phyloP scores from a whole-genome alignment of 2,888 invertebrate genomes.

The Caradrina clavipalpis region DNA sequence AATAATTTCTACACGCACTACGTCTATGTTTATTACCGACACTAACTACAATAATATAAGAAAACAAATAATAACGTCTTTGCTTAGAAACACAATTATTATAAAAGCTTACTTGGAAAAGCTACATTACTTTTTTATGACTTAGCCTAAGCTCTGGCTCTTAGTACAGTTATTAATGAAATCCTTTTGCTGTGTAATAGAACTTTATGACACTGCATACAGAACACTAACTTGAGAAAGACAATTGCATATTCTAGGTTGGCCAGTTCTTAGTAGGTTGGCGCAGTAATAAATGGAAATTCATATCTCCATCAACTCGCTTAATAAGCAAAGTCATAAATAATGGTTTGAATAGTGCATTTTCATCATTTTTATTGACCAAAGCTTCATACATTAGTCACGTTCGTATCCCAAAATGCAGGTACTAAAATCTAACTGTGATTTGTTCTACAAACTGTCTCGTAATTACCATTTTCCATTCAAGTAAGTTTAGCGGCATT shows the following conservation, averaged over 20 bases:
- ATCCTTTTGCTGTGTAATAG: conserved; percentile 42
- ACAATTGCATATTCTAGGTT: conserved; percentile 45
- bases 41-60: conserved; percentile 41
- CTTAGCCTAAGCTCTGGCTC: conserved; percentile 12
- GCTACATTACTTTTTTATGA: conserved; percentile 55
- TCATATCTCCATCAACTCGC: conserved; percentile 49
- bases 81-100: conserved; percentile 53
- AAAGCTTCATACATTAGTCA: conserved; percentile 60
- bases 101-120: conserved; percentile 57
- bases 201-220: conserved; percentile 42
- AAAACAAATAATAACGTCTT: conserved; percentile 57
- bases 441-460: conserved; percentile 52
- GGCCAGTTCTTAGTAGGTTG: conserved; percentile 50
- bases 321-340: conserved; percentile 55
- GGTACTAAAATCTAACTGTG: conserved; percentile 61
- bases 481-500: conserved; percentile 1
- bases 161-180: conserved; percentile 52
- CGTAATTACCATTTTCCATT: conserved; percentile 32
- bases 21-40: conserved; percentile 52
- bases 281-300: conserved; percentile 56
- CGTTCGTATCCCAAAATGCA: conserved; percentile 56
- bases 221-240: conserved; percentile 36
- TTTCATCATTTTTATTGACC: conserved; percentile 57
- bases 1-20: conserved; percentile 53
- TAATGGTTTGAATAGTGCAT: conserved; percentile 50